Conservation (phyloP, 2,113 vertebrate genomes). For the Ceuthmochares aereus region DNA sequence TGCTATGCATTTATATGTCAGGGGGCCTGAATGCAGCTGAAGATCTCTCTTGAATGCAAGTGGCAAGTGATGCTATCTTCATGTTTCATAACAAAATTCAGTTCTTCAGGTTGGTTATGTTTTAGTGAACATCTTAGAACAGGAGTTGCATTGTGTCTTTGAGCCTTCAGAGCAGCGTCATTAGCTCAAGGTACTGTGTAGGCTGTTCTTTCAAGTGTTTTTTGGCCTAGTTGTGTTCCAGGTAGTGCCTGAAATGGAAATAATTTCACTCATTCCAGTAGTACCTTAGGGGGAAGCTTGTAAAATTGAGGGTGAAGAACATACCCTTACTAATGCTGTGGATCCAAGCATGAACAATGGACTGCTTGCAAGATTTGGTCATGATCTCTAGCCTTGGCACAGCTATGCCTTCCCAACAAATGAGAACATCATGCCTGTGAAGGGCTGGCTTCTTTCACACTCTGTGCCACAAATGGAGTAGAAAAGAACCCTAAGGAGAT, state of each 20-base stretch:
- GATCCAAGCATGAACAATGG: fast-evolving
- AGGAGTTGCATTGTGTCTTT: background rate
- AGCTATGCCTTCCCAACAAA: background rate
- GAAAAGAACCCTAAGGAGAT: background rate
- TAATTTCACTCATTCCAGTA: background rate
- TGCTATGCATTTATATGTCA: fast-evolving
- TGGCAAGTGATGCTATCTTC: background rate
- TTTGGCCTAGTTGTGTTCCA: background rate
- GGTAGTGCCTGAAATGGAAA: background rate
- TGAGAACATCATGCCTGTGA: fast-evolving
- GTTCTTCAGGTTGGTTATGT: fast-evolving
- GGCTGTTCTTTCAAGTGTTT: background rate
- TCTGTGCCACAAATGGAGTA: background rate
- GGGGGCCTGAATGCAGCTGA: background rate
- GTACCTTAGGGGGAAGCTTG: background rate
- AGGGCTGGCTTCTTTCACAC: background rate
- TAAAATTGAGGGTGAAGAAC: fast-evolving
- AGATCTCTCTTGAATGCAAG: background rate
- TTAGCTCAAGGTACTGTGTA: background rate
- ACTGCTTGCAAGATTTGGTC: background rate
- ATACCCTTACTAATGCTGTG: background rate
- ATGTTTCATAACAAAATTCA: no score
- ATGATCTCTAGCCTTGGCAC: background rate
- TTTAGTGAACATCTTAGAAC: background rate
- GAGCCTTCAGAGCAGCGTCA: background rate